phyloP scores from a whole-genome alignment of 2,113 vertebrate genomes.

The Lathamus discolor region DNA sequence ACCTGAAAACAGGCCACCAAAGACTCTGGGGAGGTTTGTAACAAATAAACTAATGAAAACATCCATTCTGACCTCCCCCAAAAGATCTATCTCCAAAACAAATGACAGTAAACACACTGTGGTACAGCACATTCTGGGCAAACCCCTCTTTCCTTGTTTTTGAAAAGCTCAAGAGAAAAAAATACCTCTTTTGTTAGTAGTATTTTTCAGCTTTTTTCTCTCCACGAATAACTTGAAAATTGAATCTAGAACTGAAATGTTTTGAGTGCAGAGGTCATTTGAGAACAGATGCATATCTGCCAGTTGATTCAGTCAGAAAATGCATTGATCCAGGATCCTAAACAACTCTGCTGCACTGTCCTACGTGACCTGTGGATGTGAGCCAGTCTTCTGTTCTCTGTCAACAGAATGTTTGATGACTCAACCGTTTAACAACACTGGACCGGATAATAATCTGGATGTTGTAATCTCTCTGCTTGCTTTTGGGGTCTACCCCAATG shows the following conservation, averaged over 20 bases:
- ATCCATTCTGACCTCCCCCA: background rate
- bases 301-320: background rate
- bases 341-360: background rate
- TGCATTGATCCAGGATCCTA: background rate
- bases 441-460: slow-evolving; percentile 94
- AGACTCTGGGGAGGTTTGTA: slow-evolving; percentile 10
- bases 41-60: slow-evolving; percentile 14
- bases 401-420: slow-evolving; percentile 87
- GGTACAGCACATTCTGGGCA: slow-evolving; percentile 34
- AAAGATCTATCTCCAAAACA: slow-evolving; percentile 32
- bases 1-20: slow-evolving; percentile 22
- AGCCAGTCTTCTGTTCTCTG: slow-evolving; percentile 22
- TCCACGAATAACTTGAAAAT: background rate
- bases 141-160: background rate
- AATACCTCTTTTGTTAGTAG: background rate
- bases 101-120: slow-evolving; percentile 7
- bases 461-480: slow-evolving; percentile 92
- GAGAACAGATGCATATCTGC: background rate
- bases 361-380: background rate
- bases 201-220: slow-evolving; percentile 1
- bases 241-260: background rate
- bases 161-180: background rate
- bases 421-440: slow-evolving; percentile 88
- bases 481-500: slow-evolving; percentile 93
- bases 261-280: background rate